Base-by-base conservation (phyloP, 1,140 invertebrate genomes). In the Drosophila seguyi region DNA sequence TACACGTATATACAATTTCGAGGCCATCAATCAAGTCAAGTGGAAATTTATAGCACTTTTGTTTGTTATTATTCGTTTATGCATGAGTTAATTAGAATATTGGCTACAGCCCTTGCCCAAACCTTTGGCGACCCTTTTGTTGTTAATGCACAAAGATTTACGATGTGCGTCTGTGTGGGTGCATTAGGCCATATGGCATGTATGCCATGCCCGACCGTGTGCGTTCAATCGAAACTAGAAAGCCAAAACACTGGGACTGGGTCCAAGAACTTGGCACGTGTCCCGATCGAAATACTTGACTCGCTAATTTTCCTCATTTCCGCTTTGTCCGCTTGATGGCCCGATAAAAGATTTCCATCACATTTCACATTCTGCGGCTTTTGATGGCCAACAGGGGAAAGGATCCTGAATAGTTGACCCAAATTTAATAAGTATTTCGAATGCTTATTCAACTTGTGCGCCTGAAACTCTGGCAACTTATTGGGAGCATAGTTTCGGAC, bases 61-160 rank as follows among this genome's bases (percentile, higher is more conserved):
- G 85, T 90, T 90, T 90, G 85, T 90, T 90, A 90, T 90, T 90
- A 90, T 90, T 90, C 85, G 85, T 90, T 90, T 90, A 90, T 90
- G 85, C 85, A 90, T 90, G 85, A 90, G 85, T 90, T 90, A 90
- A 90, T 90, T 90, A 90, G 85, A 90, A 90, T 90, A 90, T 90
- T 88, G 85, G 75, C 81, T 73, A 68, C 71, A 85, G 75, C 81
- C 85, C 81, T 81, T 73, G 72, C 75, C 81, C 63, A 65, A 45
- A 68, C 65, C 52, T 52, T 60, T 39, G 53, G 36, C 29, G 47
- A 61, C 58, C 66, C 65, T 52, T 79, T 60, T 76, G 73, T 68
- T 63, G 55, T 65, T 83, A 88, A 87, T 80, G 84, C 71, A 75
- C 65, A 62, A 73, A 81, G 84, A 88, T 88, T 88, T 88, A 88